Conservation (phyloP, 2,797 vertebrate genomes). For the Hoplostethus atlanticus region DNA sequence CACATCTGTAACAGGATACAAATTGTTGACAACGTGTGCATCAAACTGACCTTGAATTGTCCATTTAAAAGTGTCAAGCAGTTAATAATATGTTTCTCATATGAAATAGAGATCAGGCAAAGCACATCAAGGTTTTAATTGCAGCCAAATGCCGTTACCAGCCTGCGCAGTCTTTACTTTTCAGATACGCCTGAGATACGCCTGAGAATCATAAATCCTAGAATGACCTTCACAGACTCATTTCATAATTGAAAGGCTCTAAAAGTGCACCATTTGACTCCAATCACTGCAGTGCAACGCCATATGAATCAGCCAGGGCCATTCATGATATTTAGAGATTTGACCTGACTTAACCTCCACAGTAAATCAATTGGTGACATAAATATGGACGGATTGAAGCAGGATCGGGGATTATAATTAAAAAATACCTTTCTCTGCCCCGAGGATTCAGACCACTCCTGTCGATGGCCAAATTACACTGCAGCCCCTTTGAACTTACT, state of each 20-base stretch:
- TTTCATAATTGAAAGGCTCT: conserved; percentile 13
- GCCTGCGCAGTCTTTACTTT: not conserved
- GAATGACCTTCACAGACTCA: conserved; percentile 9
- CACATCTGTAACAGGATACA: not conserved
- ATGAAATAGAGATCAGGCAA: not conserved
- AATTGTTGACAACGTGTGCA: not conserved
- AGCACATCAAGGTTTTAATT: not conserved
- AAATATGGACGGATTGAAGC: conserved; percentile 2
- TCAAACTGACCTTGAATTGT: not conserved
- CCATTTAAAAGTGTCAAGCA: not conserved
- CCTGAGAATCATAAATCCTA: not conserved
- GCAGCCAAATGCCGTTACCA: not conserved
- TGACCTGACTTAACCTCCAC: conserved; percentile 2
- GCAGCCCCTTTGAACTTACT: not conserved
- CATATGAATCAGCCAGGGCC: conserved; percentile 1
- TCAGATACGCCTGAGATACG: not conserved
- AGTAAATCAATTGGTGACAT: conserved; percentile 8
- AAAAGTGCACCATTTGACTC: not conserved
- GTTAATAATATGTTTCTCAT: not conserved
- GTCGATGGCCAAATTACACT: not conserved
- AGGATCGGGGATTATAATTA: not conserved
- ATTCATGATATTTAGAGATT: conserved; percentile 4
- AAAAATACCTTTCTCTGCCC: not conserved
- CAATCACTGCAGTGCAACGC: not conserved
- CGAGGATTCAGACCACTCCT: not conserved